Conservation (phyloP, 2,113 vertebrate species). For the Hyperoodon ampullatus region DNA sequence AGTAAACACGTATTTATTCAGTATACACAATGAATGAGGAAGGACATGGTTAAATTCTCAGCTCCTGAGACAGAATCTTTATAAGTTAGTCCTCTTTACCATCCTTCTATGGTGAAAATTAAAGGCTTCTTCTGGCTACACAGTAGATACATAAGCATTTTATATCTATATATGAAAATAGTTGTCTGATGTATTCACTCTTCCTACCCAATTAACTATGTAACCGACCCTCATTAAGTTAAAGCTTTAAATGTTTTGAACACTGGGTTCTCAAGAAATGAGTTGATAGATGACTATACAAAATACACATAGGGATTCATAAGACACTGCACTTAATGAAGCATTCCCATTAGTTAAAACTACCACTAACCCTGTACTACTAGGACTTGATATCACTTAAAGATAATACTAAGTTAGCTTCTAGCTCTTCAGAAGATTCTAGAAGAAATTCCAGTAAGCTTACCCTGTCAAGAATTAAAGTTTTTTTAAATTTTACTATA, state of each 20-base stretch:
- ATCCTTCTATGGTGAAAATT: neutral
- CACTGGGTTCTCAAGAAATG: neutral
- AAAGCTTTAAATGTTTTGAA: slow-evolving; percentile 3
- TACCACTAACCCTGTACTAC: neutral
- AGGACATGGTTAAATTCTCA: neutral
- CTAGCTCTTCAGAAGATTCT: neutral
- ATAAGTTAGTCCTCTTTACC: neutral
- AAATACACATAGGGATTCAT: neutral
- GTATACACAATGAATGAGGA: neutral
- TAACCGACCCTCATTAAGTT: neutral
- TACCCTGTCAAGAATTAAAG: neutral
- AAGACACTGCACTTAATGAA: neutral
- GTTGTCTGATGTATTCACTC: neutral
- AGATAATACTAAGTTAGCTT: neutral
- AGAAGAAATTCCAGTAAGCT: neutral
- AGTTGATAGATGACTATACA: neutral
- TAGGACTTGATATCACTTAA: neutral
- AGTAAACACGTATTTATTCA: neutral
- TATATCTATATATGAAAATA: neutral
- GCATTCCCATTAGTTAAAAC: slow-evolving; percentile 17
- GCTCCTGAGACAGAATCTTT: neutral
- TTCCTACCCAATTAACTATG: neutral
- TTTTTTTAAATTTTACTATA: neutral
- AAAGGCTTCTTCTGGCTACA: neutral
- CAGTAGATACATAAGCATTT: neutral